Evolutionary conservation across 2,888 invertebrate species (phyloP), one percentile per base, ranked within the genome.

Genomic region (Aelia acuminata): DNA sequence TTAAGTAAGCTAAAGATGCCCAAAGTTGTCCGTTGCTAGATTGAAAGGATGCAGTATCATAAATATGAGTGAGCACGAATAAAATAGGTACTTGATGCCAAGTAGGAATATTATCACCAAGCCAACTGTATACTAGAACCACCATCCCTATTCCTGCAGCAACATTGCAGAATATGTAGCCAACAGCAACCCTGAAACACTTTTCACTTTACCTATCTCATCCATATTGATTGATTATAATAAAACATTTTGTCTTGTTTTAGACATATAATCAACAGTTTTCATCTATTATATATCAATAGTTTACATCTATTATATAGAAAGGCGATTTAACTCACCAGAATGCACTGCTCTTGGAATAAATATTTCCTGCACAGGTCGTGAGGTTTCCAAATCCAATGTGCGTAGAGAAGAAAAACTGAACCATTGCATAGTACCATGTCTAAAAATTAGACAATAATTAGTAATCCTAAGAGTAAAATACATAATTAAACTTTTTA

Each of bases 391-490:
- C 95, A 91, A 95, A 94, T 89, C 94, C 94, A 84, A 95, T 92
- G 88, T 95, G 94, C 3, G 95, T 94, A 0, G 95, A 95, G 91
- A 95, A 92, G 91, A 95, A 92, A 84, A 95, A 94, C 92, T 95
- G 95, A 53, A 95, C 94, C 90, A 94, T 92, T 0, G 94, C 94
- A 90, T 94, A 95, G 91, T 94, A 94, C 95, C 95, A 95, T 90
- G 91, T 93, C 93, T 93, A 91, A 84, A 92, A 92, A 89, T 89
- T 35, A 31, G 7, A 89, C 88, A 89, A 89, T 39, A 1, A 57
- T 88, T 48, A 84, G 48, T 70, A 35, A 84, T 22, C 7, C n/a
- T n/a, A 53, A 8, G 22, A 53, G 22, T 8, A 7, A 53, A n/a
- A 53, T 53, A 10, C 10, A 53, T 53, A 8, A 53, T 10, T 50